Evolutionary conservation across 2,113 vertebrate genomes (phyloP), one percentile per base, ranked within the genome.

Genomic region (Scalopus aquaticus): DNA sequence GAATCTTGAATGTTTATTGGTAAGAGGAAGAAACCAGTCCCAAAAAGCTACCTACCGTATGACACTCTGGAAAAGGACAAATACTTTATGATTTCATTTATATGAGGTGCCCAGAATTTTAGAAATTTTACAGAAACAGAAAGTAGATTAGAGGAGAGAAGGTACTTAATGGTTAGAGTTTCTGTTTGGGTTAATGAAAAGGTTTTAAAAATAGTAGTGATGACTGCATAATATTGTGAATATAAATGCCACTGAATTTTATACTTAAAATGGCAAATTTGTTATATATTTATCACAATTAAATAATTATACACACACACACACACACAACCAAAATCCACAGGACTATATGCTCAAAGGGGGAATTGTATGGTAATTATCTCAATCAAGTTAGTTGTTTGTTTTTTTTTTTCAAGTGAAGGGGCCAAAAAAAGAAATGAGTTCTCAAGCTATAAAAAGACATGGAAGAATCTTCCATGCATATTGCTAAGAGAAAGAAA

Each of bases 371-470:
- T 51, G 32, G 37, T 69, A 95, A 86, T 82, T 69, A 82, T 79
- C 35, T 64, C 49, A 96, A 78, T 49, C 69, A 91, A 69, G 54
- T 56, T 56, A 22, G 54, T 22, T 56, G 4, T 54, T 19, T 54
- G 10, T 26, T 87, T 19, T 72, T 65, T 46, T 85, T 83, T 64
- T 83, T 64, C 65, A 58, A 51, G 42, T 32, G 37, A 88, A 78
- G 30, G 0, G 30, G 1, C 60, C 44, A 65, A 62, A 83, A 86
- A 83, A 86, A n/a, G 22, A 49, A 95, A 69, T n/a, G 28, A 80
- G 73, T 19, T 95, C 49, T 84, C 39, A n/a, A 88, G 49, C 30
- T 90, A 69, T 95, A 88, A 92, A 93, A 96, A 69, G 65, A 77
- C 56, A 76, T 26, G n/a, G 19, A 89, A 39, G 26, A 92, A 72